These are phyloP conservation scores for Procambarus clarkii DNA, from an alignment of 1,140 invertebrate species.

Conservation along the genomic window DNA sequence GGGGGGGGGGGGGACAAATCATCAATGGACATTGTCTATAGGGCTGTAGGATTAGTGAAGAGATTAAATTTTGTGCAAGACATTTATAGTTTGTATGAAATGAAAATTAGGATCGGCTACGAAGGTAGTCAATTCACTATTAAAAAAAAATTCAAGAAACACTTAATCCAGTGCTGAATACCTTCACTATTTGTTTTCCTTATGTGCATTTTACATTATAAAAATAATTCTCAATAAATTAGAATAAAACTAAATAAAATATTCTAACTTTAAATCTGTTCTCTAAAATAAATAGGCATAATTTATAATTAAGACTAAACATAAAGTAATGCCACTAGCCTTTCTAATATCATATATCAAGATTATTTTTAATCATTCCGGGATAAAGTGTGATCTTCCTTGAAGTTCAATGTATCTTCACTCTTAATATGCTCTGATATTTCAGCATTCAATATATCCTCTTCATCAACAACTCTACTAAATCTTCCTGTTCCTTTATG, in stretches of 20 bases:
- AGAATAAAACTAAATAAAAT: background rate
- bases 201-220: background rate
- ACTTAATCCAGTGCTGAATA: no score
- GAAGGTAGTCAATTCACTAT: no score
- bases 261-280: background rate
- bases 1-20: no score
- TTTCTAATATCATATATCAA: background rate
- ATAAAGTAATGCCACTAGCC: background rate
- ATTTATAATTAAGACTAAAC: background rate
- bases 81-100: no score
- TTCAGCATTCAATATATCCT: background rate
- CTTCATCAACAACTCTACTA: background rate
- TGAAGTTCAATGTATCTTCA: background rate
- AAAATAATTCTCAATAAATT: background rate
- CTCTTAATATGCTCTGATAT: background rate
- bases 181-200: no score
- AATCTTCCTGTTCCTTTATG: slow-evolving; percentile 20
- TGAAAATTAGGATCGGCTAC: no score
- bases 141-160: no score
- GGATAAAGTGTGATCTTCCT: background rate
- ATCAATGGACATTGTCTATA: no score
- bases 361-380: background rate
- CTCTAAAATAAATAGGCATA: background rate
- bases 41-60: no score
- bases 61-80: no score